phyloP scores from a whole-genome alignment of 2,797 vertebrate genomes.

The Ambastaia sidthimunki region DNA sequence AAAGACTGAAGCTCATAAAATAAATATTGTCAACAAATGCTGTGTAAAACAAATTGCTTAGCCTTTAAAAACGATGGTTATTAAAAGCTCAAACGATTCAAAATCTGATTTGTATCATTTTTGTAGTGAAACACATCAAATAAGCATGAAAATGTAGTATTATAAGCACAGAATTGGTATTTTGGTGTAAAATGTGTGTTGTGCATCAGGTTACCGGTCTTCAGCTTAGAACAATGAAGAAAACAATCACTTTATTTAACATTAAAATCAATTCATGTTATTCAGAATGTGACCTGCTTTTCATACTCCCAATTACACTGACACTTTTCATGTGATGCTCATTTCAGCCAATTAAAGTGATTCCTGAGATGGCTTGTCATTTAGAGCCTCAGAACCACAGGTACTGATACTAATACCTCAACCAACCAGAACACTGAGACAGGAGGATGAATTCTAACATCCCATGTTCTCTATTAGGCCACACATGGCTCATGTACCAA shows the following conservation, averaged over 20 bases:
- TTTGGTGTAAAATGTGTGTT: background rate
- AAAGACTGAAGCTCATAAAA: no score
- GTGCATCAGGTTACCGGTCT: background rate
- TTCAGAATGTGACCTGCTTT: slow-evolving; percentile 46
- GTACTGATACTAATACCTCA: slow-evolving; percentile 23
- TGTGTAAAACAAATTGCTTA: no score
- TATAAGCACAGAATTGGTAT: no score
- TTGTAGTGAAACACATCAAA: no score
- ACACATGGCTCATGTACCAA: slow-evolving; percentile 5
- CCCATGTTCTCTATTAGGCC: slow-evolving; percentile 37
- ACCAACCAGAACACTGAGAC: slow-evolving; percentile 34
- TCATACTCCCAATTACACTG: slow-evolving; percentile 48
- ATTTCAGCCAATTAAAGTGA: slow-evolving; percentile 42
- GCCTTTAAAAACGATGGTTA: no score
- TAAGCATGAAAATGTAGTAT: no score
- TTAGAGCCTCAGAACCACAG: slow-evolving; percentile 14
- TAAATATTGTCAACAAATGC: no score
- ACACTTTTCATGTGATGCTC: slow-evolving; percentile 35
- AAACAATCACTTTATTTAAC: slow-evolving; percentile 7
- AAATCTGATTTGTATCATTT: no score
- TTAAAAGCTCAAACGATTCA: no score
- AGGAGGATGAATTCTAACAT: slow-evolving; percentile 37
- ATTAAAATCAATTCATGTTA: slow-evolving; percentile 32
- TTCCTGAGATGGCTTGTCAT: slow-evolving; percentile 40
- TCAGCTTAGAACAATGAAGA: background rate